Percentiles rank a stretch among this genome's conserved stretches.
Conservation (phyloP, 2,113 vertebrate species). For the Bos taurus region ARS-UCD2.0 NC_037351.1:15736501-15737000, state of each 20-base stretch:
- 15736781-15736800: background rate
- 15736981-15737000: slow-evolving; percentile 67
- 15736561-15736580: background rate
- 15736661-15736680: background rate
- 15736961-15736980: slow-evolving; percentile 48
- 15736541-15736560: background rate
- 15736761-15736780: background rate
- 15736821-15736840: background rate
- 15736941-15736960: slow-evolving; percentile 47
- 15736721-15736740: background rate
- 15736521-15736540: background rate
- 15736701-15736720: background rate
- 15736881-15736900: slow-evolving; percentile 39
- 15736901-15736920: slow-evolving; percentile 45
- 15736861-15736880: slow-evolving; percentile 9
- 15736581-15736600: background rate
- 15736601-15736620: background rate
- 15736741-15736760: background rate
- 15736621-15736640: background rate
- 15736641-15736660: background rate
- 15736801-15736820: background rate
- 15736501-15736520: background rate
- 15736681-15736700: background rate
- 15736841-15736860: background rate
- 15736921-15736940: slow-evolving; percentile 30